Evolutionary conservation across 2,888 invertebrate species (phyloP).

Genomic region (Drosophila fungiperda): DNA sequence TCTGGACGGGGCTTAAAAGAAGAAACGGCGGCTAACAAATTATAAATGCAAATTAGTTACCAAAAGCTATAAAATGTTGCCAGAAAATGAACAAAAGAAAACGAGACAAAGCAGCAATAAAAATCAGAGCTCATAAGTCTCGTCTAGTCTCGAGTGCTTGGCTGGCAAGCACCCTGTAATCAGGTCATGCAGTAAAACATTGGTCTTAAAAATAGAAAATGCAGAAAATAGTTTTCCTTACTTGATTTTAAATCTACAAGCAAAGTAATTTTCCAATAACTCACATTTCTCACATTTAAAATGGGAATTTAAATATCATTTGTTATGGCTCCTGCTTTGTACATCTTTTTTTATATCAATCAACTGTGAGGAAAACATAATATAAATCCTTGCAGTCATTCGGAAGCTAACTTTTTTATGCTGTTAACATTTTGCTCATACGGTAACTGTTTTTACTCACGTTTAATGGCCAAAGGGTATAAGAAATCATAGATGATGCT

Average conservation of each 20-base stretch:
- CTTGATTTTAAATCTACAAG: neutral
- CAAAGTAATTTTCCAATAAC: neutral
- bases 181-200: neutral
- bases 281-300: neutral
- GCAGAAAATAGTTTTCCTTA: too few species aligned
- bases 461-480: conserved; percentile 22
- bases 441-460: conserved; percentile 3
- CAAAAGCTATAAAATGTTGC: conserved; percentile 16
- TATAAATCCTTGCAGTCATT: neutral
- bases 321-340: neutral
- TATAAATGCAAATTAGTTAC: conserved; percentile 68
- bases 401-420: neutral
- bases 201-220: neutral
- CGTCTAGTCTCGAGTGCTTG: neutral
- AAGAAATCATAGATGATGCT: conserved; percentile 62
- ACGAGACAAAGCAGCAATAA: conserved; percentile 16
- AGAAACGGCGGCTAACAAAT: conserved; percentile 54
- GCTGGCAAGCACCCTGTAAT: conserved; percentile 12
- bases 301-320: neutral
- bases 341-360: neutral
- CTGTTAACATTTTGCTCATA: neutral
- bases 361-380: neutral
- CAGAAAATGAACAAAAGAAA: conserved; percentile 38
- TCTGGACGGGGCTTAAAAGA: conserved; percentile 7
- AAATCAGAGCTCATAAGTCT: conserved; percentile 9